phyloP scores from a whole-genome alignment of 2,888 invertebrate genomes.

The Chirona hameri region DNA sequence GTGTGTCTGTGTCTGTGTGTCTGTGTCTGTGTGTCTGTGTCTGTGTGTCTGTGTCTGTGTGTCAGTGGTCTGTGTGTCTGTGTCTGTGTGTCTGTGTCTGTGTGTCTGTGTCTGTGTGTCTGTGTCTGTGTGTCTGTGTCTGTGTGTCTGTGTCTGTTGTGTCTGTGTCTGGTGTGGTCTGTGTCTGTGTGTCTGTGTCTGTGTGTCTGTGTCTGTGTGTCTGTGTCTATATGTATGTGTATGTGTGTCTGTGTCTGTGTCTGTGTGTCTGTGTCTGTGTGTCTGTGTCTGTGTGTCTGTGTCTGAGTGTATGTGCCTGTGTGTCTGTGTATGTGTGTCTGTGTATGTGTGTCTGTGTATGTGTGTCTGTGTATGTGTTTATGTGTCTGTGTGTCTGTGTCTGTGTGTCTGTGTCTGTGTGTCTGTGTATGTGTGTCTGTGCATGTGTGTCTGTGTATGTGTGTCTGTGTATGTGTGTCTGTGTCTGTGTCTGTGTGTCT shows the following conservation, averaged over 20 bases:
- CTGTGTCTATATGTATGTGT: not conserved
- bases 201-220: no score
- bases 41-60: not conserved
- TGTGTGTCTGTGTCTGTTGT: not conserved
- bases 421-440: not conserved
- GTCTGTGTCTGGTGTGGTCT: not conserved
- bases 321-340: not conserved
- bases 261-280: not conserved
- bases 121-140: slow-evolving; percentile 1
- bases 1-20: not conserved
- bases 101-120: not conserved
- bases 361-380: not conserved
- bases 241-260: not conserved
- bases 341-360: not conserved
- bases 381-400: not conserved
- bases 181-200: no score
- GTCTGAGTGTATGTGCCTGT: no score
- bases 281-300: no score
- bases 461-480: not conserved
- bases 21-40: slow-evolving; percentile 7
- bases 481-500: not conserved
- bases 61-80: not conserved
- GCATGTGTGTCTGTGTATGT: not conserved
- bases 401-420: no score
- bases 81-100: no score